Evolutionary conservation across 2,797 vertebrate genomes (phyloP), one percentile per base, ranked within the genome.

Genomic region (Knipowitschia caucasica): DNA sequence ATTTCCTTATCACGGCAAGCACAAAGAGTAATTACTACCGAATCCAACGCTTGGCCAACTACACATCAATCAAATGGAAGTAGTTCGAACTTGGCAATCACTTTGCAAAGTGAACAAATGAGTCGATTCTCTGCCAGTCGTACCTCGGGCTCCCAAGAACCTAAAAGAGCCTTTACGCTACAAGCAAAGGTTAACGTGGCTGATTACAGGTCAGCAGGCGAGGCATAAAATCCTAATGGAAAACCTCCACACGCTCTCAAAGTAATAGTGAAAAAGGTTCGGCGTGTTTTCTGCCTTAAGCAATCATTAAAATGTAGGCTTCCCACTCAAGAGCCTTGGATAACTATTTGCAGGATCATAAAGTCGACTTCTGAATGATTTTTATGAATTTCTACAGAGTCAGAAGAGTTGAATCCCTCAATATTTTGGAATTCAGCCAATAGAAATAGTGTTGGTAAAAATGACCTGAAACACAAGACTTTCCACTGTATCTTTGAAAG

Each of bases 11-110:
- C 90, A 69, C 64, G 68, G 64, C 64, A 82, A 88, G 88, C 91
- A 88, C 89, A 90, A 85, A 89, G 90, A 92, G 89, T 92, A 92
- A 93, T 94, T 93, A 93, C 85, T 87, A 89, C 84, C 87, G 74
- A 90, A 89, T 82, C 85, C 89, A 86, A 61, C 66, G 81, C 88
- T 89, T 82, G 77, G 76, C 59, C 75, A 90, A 88, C 77, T 66
- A 56, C 71, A 81, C 87, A 92, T 92, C 90, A 89, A 90, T 93
- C 90, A 93, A 83, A 83, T 83, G 69, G 73, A 82, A 87, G 64
- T 69, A 73, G 35, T 61, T 70, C 72, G 73, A 69, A 58, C 75
- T 84, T 77, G 30, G 73, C 66, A 82, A 82, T 86, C 88, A 81
- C 84, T 72, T 78, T 77, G 71, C 71, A 70, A 82, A 86, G 71